Evolutionary conservation across 2,888 invertebrate genomes (phyloP), one percentile per base, ranked within the genome.

Genomic region (Chelonus formosanus): DNA sequence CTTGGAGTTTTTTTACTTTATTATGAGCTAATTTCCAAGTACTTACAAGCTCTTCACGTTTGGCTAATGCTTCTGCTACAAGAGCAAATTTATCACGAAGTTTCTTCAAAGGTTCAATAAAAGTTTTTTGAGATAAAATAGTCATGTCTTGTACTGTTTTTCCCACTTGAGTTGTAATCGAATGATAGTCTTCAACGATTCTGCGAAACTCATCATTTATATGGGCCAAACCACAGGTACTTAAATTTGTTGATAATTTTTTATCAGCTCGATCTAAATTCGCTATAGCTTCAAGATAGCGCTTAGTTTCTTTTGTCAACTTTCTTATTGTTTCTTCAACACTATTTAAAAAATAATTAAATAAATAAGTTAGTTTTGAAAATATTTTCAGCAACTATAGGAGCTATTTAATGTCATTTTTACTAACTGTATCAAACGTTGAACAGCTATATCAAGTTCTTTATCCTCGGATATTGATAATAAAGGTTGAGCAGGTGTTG

Each of bases 131-230:
- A 59, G 77, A 81, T 1, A 84, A 71, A 7, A 60, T 44, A 34
- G 77, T 74, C 67, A 80, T 74, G 31, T 82, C 80, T 62, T 81
- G 78, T 6, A 83, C 78, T 3, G 76, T 80, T 68, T 80, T 82
- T 3, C 81, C 82, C 3, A 83, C 75, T 75, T 85, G 82, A 8
- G 79, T 79, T 10, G 83, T 83, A 56, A 86, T 84, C 5, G 85
- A 84, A 73, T 84, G 83, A 75, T 86, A 86, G 36, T 85, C 83
- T 70, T 86, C 85, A 0, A 85, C 82, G 10, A 86, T 76, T 31
- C 73, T 77, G 64, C 85, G 78, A 10, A 86, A 79, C 40, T 84
- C 80, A 53, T 84, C 80, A 65, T 80, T 82, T 32, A 83, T 74
- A 56, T 85, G 84, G 44, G 84, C 85, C n/a, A 86, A 69, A 36